These are phyloP conservation scores for Crotalus tigris DNA, from an alignment of 2,113 vertebrate genomes.

Conservation along the genomic window DNA sequence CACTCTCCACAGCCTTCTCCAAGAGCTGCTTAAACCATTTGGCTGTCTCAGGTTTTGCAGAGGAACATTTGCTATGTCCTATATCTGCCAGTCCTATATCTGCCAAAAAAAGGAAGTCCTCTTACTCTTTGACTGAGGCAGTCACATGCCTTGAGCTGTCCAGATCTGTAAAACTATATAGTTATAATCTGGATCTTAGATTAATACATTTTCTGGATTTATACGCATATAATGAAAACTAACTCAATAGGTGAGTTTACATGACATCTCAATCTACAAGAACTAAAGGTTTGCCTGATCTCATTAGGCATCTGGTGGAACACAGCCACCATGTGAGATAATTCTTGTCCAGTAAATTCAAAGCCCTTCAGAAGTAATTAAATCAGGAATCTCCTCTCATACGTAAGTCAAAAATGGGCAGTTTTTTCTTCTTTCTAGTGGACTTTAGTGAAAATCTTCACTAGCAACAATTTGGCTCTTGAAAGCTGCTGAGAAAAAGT, in stretches of 20 bases:
- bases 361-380: not conserved
- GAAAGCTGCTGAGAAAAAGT: not conserved
- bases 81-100: not conserved
- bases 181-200: not conserved
- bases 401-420: not conserved
- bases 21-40: not conserved
- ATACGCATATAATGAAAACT: not conserved
- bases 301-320: not conserved
- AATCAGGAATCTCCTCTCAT: not conserved
- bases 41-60: not conserved
- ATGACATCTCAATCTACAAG: not conserved
- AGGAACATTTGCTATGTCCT: not conserved
- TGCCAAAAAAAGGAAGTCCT: not conserved
- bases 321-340: not conserved
- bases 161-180: not conserved
- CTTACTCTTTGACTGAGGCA: not conserved
- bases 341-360: not conserved
- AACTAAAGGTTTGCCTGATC: not conserved
- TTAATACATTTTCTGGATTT: not conserved
- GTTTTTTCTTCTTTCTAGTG: not conserved
- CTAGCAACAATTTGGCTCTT: not conserved
- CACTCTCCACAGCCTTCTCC: not conserved
- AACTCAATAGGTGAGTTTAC: not conserved
- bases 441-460: not conserved
- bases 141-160: not conserved